Conservation (phyloP, 2,113 vertebrate genomes). For the Chaetops frenatus region DNA sequence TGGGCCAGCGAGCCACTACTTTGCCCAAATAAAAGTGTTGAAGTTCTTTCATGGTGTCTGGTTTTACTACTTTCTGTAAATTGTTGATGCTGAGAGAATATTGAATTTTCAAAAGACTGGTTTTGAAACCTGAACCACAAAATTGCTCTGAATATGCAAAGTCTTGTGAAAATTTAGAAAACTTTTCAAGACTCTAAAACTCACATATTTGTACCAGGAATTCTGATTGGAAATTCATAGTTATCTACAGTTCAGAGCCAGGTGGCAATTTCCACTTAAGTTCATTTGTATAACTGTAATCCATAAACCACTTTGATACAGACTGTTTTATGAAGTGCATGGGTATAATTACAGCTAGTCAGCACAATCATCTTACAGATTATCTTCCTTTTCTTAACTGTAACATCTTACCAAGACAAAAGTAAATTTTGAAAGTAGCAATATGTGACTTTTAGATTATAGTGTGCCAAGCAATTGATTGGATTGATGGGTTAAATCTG, state of each 20-base stretch:
- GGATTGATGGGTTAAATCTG: not conserved
- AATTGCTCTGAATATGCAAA: not conserved
- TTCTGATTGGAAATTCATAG: not conserved
- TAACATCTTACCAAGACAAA: not conserved
- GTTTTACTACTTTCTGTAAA: not conserved
- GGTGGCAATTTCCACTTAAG: not conserved
- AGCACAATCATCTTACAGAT: not conserved
- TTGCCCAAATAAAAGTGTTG: not conserved
- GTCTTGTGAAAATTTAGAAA: not conserved
- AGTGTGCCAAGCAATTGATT: not conserved
- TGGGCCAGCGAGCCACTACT: not conserved
- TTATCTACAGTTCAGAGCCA: not conserved
- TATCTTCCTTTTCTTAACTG: not conserved
- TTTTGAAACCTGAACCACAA: not conserved
- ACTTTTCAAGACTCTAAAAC: not conserved
- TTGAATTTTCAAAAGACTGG: not conserved
- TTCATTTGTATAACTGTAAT: not conserved
- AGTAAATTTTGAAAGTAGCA: not conserved
- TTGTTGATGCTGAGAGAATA: not conserved
- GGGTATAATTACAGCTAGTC: not conserved
- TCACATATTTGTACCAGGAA: not conserved
- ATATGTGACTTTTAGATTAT: not conserved
- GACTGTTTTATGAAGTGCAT: not conserved
- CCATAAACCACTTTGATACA: not conserved
- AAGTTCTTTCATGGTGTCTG: not conserved